Evolutionary conservation across 1,140 invertebrate species (phyloP).

Genomic region (Laupala kohalensis): DNA sequence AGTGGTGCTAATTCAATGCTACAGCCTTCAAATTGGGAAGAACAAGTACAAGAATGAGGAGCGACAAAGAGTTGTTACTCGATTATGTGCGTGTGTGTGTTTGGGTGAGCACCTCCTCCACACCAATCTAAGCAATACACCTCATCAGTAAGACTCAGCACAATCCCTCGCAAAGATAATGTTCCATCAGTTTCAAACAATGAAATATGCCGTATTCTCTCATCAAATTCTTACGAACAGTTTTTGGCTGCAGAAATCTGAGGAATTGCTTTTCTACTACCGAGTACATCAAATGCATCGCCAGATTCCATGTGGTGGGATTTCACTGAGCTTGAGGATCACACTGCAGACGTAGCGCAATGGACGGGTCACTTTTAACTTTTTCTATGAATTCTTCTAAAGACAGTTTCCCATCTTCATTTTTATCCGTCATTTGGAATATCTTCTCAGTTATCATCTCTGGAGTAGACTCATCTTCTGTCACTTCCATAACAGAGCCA

Average conservation of each 20-base stretch:
- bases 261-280: not conserved
- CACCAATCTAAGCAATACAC: not conserved
- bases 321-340: constrained; percentile 70
- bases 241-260: not conserved
- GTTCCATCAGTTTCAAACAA: not conserved
- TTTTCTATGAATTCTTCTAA: constrained; percentile 97
- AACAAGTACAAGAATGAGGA: no score
- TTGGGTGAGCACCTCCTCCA: no score
- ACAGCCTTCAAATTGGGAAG: no score
- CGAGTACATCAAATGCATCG: not conserved
- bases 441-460: constrained; percentile 98
- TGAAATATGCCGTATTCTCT: not conserved
- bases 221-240: not conserved
- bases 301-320: not conserved
- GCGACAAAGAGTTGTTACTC: no score
- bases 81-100: no score
- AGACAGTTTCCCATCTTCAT: constrained; percentile 89
- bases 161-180: no score
- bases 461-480: constrained; percentile 94
- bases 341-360: constrained; percentile 90
- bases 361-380: constrained; percentile 95
- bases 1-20: no score
- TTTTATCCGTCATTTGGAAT: constrained; percentile 97
- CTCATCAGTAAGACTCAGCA: not conserved
- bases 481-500: constrained; percentile 98